A percentile compares a stretch with the other conserved stretches of the same genome.
Conservation (phyloP, 2,113 vertebrate species). For the Rhea americana region DNA sequence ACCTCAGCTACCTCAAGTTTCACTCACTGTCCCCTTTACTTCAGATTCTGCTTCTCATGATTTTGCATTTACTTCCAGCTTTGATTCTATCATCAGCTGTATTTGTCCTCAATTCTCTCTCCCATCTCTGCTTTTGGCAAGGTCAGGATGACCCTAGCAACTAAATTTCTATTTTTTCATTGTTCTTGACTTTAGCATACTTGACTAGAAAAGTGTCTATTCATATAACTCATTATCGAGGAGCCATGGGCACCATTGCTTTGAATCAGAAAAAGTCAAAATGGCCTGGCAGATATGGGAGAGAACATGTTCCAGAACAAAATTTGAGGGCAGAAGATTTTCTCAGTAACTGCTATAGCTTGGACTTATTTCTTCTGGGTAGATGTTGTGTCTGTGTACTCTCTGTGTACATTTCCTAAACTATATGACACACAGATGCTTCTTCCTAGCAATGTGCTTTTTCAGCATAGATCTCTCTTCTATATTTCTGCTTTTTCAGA, state of each 20-base stretch:
- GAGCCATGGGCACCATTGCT: background rate
- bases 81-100: background rate
- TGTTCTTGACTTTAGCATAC: background rate
- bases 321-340: background rate
- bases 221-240: background rate
- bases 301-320: background rate
- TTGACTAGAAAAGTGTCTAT: background rate
- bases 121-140: background rate
- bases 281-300: background rate
- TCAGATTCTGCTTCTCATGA: background rate
- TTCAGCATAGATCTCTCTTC: background rate
- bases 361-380: background rate
- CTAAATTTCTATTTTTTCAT: background rate
- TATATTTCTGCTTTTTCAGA: too few species aligned
- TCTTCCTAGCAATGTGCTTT: background rate
- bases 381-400: background rate
- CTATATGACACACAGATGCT: background rate
- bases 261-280: background rate
- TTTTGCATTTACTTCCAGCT: background rate
- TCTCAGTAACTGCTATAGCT: background rate
- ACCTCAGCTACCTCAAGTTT: background rate
- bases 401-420: background rate
- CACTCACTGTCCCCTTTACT: background rate
- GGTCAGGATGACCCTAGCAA: background rate
- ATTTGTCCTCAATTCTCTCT: background rate